Base-by-base conservation (phyloP, 2,888 invertebrate species). In the Dynastes maya region DNA sequence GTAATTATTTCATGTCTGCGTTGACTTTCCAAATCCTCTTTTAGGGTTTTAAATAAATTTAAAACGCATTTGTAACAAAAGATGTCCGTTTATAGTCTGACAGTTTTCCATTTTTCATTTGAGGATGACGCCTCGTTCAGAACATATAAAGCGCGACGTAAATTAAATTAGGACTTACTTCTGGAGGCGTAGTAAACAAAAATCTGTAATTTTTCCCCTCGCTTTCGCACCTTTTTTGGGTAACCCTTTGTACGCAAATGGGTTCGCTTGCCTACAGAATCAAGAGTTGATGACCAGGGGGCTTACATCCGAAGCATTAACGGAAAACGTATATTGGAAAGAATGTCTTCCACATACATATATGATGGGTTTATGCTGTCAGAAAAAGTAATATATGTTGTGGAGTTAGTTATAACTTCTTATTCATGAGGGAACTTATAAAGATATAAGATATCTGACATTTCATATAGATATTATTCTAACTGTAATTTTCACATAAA, bases 31-130 rank as follows among this genome's bases (percentile, higher is more conserved):
- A 40, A n/a, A 37, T 16, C 13, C 27, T 40, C 37, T 40, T 58
- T 22, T 65, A 11, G 22, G 32, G 22, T 58, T 55, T 53, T 49
- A 49, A 45, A 67, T 67, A 55, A 76, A 76, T 76, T 67, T 76
- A 76, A 76, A 76, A 65, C 67, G 55, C 53, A 65, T 76, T 76
- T 67, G 55, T 76, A 37, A 76, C 55, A 40, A 76, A 65, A 53
- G 65, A 76, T 40, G 27, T 27, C 16, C 67, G 65, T 37, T 76
- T 27, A 65, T 67, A 55, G 53, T 67, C 76, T 65, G 58, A 76
- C 76, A 55, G 13, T 67, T 68, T 13, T 55, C 49, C 76, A 76
- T 76, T 76, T 76, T 76, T 76, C 76, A 76, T 76, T 55, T 76
- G 65, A 13, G 45, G 40, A 53, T 64, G 55, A 67, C 40, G 40